A percentile compares a stretch with the other conserved stretches of the same genome.
These are phyloP conservation scores for Mimas tiliae DNA, from an alignment of 2,888 invertebrate genomes.

Conservation along the genomic window DNA sequence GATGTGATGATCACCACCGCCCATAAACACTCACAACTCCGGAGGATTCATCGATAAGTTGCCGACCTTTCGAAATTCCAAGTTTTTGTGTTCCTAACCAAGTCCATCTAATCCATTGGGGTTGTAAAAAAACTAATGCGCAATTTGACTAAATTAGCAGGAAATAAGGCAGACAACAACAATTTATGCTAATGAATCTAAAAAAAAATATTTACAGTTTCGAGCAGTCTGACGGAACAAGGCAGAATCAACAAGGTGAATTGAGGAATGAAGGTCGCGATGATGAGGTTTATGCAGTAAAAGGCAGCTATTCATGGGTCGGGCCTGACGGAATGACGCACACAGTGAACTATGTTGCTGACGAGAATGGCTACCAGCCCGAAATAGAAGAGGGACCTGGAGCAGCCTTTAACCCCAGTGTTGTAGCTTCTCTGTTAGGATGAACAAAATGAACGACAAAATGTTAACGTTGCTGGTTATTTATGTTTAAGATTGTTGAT, in stretches of 20 bases:
- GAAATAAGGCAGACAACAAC: too few species aligned
- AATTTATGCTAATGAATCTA: too few species aligned
- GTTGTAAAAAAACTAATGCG: too few species aligned
- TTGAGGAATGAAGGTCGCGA: conserved; percentile 49
- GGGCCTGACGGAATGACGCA: conserved; percentile 75
- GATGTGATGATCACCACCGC: too few species aligned
- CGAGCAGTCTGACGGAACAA: not conserved
- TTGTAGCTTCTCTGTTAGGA: not conserved
- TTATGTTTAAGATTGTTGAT: too few species aligned
- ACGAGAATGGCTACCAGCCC: conserved; percentile 61
- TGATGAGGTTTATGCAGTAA: conserved; percentile 69
- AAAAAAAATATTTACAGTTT: not conserved
- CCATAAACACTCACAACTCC: too few species aligned
- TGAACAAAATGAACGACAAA: not conserved
- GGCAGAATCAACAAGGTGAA: not conserved
- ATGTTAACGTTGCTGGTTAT: too few species aligned
- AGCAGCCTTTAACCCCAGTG: not conserved
- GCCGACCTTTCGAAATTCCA: too few species aligned
- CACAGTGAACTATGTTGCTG: conserved; percentile 79
- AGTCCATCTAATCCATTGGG: too few species aligned
- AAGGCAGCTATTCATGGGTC: conserved; percentile 74
- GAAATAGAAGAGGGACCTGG: conserved; percentile 59
- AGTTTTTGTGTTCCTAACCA: too few species aligned
- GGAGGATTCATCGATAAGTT: too few species aligned
- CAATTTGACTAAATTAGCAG: too few species aligned